Evolutionary conservation across 2,113 vertebrate genomes (phyloP), one percentile per base, ranked within the genome.

Genomic region (Crotalus viridis): DNA sequence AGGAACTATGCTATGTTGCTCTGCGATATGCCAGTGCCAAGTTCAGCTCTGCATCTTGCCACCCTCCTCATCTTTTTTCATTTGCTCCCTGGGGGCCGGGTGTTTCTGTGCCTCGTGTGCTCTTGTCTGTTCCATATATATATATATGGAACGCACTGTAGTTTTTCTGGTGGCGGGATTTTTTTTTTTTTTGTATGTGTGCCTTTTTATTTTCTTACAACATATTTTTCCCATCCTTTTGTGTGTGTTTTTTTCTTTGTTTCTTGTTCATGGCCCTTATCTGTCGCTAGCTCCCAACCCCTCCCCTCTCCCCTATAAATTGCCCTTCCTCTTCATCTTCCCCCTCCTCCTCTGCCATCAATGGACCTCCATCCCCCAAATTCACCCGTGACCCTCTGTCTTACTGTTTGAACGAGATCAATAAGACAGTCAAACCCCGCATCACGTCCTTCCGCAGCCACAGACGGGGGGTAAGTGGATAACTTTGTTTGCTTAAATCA

Each of bases 381-480:
- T 98, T 98, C 97, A 98, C 97, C 98, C 98, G 98, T 97, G 98
- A 99, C 96, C 98, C 98, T 94, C 97, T 99, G 97, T 98, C 98
- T 96, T 98, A 98, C 98, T 98, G 98, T 98, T 98, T 99, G 98
- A 99, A 98, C 96, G 98, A 99, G 98, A 98, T 99, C 98, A 99
- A 98, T 99, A 99, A 98, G 98, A 98, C 98, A 96, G 98, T 99
- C 98, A 99, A 99, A 98, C 98, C 98, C 95, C 97, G 98, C 98
- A 98, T 99, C 97, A 98, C 98, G 89, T 98, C 98, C 96, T 98
- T 99, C 98, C 97, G 98, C 98, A 98, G 98, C 94, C 97, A 98
- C 94, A 98, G 97, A 97, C 98, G 98, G 98, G 98, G 98, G 98
- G 98, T 99, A 98, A 99, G 98, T 99, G 94, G 94, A 92, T 39